Base-by-base conservation (phyloP, 2,888 invertebrate genomes). In the Mesorhabditis spiculigera region DNA sequence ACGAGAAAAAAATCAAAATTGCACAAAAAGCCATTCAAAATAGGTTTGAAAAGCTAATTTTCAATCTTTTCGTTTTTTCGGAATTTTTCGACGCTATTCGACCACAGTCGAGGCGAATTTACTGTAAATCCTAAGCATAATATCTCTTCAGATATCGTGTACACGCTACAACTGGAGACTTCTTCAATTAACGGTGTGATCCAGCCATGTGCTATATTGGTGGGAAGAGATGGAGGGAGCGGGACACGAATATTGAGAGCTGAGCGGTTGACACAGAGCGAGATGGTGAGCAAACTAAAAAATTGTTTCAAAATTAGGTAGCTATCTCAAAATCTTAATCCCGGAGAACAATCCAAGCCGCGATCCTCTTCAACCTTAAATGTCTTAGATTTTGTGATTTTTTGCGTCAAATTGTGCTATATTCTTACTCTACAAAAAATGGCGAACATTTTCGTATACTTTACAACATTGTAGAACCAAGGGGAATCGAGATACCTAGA, bases 131-230 rank as follows among this genome's bases (percentile, higher is more conserved):
- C 8, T 50, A 50, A 50, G 13, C 8, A 50, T 10, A 50, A 50
- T 41, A 45, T 61, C 4, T 8, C 71, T 70, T 16, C 65, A 73
- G 73, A 28, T 5, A 5, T 16, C 2, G 45, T 68, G 6, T 73
- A 71, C 63, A 64, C 62, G 8, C n/a, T 75, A 3, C 62, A 65
- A 28, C 41, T 75, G 2, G 45, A 62, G 10, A 73, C 73, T 0
- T 4, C 67, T 8, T 65, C 65, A n/a, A 62, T 66, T 2, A 63
- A 61, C 6, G 73, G 76, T 16, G 42, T 62, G 10, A 72, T 76
- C 67, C 76, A 69, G 28, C 78, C 78, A n/a, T 71, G 68, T 43
- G 65, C 75, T 0, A 73, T 70, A 28, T 28, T 78, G 13, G 68
- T 72, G 61, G 78, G 78, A 16, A 62, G 66, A 3, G 67, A 69